Evolutionary conservation across 2,888 invertebrate species (phyloP), one percentile per base, ranked within the genome.

Genomic region (Spicauda simplicius): DNA sequence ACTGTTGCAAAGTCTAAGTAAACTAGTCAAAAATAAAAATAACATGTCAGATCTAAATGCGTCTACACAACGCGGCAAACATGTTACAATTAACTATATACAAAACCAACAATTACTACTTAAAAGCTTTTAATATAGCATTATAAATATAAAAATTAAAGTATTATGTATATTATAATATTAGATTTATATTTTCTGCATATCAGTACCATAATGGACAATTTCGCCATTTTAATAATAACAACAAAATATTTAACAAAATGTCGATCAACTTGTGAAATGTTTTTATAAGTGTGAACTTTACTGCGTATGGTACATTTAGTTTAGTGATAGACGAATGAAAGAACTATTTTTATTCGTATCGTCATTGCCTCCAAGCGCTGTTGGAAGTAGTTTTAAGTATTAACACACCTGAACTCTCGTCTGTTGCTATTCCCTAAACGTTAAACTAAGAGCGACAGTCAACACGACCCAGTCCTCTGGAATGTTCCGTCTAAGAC

Each of bases 31-130:
- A 18, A 79, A 73, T 81, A 78, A 80, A 77, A 77, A 45, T 72
- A 77, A 72, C 69, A 69, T 45, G 45, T 45, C 45, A n/a, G 45
- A n/a, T 45, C 83, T 61, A 85, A 82, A 85, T 80, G 77, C 81
- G 75, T 72, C 79, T 76, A 80, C 80, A 80, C 73, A 77, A 70
- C 74, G 73, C 63, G 69, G 37, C 65, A 70, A 70, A 65, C 64
- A 68, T 57, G 11, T 8, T 33, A 64, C 48, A 48, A n/a, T 57
- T 57, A 64, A 57, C 64, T 64, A 57, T 45, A 45, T 45, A 45
- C n/a, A 45, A 45, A 20, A 58, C 58, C 41, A 58, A 58, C 57
- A 57, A 37, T 12, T 37, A 37, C 12, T 37, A 37, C 12, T 58
- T 58, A 20, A n/a, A 48, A 59, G 25, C 58, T 16, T 45, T 48